These are phyloP conservation scores for Anneissia japonica DNA, from an alignment of 35 echinoderm and acorn worm species.

Conservation along the genomic window DNA sequence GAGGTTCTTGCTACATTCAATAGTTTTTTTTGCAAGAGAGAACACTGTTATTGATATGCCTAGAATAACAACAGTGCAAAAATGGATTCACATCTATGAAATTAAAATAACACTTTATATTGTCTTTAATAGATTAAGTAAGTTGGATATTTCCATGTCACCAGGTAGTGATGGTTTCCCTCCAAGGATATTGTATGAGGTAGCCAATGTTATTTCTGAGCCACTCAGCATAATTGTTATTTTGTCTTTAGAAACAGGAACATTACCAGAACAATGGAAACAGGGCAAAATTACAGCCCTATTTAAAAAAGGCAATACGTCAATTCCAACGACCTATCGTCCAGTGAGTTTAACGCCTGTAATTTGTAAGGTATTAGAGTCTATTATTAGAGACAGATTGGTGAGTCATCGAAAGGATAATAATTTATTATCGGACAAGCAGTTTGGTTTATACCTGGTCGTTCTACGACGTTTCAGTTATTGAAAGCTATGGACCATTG, in stretches of 20 bases:
- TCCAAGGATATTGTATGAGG: background rate
- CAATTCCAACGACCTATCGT: background rate
- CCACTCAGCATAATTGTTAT: background rate
- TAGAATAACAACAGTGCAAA: background rate
- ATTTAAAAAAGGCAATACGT: constrained; percentile 23
- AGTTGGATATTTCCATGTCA: background rate
- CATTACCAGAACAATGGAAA: background rate
- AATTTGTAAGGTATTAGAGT: constrained; percentile 11
- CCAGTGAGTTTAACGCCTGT: constrained; percentile 10
- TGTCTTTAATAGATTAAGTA: background rate
- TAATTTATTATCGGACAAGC: background rate
- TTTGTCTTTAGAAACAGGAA: background rate
- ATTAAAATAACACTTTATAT: background rate
- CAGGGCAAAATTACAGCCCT: background rate
- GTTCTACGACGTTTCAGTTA: background rate
- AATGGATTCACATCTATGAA: background rate
- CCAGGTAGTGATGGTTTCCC: background rate
- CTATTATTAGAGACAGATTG: background rate
- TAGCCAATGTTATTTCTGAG: background rate
- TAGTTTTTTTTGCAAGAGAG: background rate
- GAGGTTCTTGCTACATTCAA: background rate
- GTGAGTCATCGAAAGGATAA: background rate
- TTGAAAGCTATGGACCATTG: background rate
- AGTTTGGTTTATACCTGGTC: background rate
- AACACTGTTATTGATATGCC: background rate